Evolutionary conservation across 2,113 vertebrate species (phyloP).

Genomic region (Mirza zaza): DNA sequence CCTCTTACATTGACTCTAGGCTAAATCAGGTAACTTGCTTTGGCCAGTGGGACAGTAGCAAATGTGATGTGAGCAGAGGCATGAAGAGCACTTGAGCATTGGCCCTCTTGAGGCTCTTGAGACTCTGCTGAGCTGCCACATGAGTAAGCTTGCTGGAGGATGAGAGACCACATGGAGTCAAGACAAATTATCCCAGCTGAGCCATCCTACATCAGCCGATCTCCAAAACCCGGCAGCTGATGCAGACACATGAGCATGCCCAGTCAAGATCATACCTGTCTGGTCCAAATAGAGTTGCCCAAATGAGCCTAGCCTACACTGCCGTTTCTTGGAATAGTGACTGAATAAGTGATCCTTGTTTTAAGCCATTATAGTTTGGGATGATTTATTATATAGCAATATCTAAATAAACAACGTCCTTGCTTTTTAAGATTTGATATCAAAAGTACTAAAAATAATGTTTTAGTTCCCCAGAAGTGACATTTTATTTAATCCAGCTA

Average conservation of each 20-base stretch:
- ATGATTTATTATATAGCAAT: background rate
- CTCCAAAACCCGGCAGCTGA: background rate
- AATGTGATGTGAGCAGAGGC: background rate
- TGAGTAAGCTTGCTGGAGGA: background rate
- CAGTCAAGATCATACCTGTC: background rate
- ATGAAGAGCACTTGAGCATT: background rate
- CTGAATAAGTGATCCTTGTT: background rate
- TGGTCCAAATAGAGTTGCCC: background rate
- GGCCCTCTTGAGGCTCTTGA: background rate
- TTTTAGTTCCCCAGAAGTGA: background rate
- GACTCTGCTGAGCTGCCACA: background rate
- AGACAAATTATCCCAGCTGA: background rate
- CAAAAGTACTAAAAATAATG: background rate
- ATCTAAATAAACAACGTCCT: background rate
- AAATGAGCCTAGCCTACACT: background rate
- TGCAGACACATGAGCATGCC: background rate
- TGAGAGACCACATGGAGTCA: background rate
- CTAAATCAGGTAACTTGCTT: background rate
- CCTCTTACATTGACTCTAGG: background rate
- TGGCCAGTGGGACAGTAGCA: background rate
- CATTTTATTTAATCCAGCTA: background rate
- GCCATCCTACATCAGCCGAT: background rate
- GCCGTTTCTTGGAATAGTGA: background rate
- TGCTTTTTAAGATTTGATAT: background rate
- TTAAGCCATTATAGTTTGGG: conserved; percentile 2